Base-by-base conservation (phyloP, 2,888 invertebrate genomes). In the Hydropsyche betteni region DNA sequence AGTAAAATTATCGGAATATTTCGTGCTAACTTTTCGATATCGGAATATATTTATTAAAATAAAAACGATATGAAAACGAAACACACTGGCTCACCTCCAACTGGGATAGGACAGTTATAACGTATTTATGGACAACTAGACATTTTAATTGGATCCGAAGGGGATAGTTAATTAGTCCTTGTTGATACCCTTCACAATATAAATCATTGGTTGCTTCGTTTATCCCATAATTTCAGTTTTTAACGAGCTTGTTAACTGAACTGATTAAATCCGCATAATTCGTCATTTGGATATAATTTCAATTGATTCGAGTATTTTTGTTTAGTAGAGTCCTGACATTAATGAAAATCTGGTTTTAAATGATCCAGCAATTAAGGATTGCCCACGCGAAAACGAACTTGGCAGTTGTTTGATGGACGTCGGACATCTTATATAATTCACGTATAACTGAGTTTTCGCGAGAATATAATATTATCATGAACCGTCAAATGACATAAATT, bases 111-210 rank as follows among this genome's bases (percentile, higher is more conserved):
- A 53, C 50, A 70, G 53, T 53, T 70, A 52, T 70, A 52, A 70
- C 70, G 70, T 70, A 70, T 53, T 34, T 69, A 69, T 69, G 44
- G 51, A 69, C 50, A 14, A 14, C 44, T 44, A 69, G 44, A 69
- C 53, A 70, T 70, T 70, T 70, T 70, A 70, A 70, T 70, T 70
- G 70, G 70, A 70, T 70, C 34, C 24, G 14, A 44, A 44, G 51
- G 69, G 16, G 44, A n/a, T 8, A 34, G 24, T 50, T 70, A 53
- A 70, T 70, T 70, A 70, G 51, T 52, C 52, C 53, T 53, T 24
- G 36, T 53, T 70, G 52, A 53, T 68, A 68, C 34, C 68, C 68
- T 44, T 68, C 34, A 36, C 8, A 50, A 51, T 69, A 69, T 70
- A 70, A 70, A 70, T 70, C 70, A 53, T 70, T 64, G 33, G 4